These are phyloP conservation scores for Ochropleura plecta DNA, from an alignment of 2,888 invertebrate species.

Conservation along the genomic window DNA sequence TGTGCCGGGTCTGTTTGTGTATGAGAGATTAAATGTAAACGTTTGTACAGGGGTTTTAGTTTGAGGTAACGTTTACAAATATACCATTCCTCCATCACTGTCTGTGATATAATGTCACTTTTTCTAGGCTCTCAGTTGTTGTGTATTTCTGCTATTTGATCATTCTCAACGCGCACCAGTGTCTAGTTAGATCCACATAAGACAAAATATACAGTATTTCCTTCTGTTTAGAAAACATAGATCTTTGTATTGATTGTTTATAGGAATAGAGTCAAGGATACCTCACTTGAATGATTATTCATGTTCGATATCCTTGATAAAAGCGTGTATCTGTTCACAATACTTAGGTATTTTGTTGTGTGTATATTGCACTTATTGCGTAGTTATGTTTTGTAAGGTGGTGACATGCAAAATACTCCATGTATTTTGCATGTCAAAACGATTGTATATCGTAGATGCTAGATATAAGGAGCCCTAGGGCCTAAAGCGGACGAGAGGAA, in stretches of 20 bases:
- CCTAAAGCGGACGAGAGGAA: neutral
- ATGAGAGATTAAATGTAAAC: too few species aligned
- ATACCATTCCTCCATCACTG: neutral
- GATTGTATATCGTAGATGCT: neutral
- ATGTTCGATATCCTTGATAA: conserved; percentile 38
- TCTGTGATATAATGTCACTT: neutral
- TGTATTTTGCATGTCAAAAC: conserved; percentile 17
- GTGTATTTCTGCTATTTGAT: neutral
- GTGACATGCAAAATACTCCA: conserved; percentile 29
- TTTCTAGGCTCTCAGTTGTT: neutral
- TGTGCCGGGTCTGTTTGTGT: too few species aligned
- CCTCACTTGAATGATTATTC: conserved; percentile 27
- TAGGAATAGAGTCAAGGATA: conserved; percentile 49
- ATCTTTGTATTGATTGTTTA: conserved; percentile 34
- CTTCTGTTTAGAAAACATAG: conserved; percentile 14
- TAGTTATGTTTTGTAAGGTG: conserved; percentile 36
- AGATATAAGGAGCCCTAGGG: neutral
- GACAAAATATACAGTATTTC: conserved; percentile 26
- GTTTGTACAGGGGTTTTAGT: too few species aligned
- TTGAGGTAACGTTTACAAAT: too few species aligned
- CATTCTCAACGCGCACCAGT: conserved; percentile 32
- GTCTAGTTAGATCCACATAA: conserved; percentile 4
- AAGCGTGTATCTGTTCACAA: conserved; percentile 5
- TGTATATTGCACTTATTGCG: conserved; percentile 42
- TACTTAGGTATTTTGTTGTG: conserved; percentile 46